Base-by-base conservation (phyloP, 2,113 vertebrate genomes). In the Seriola rivoliana region DNA sequence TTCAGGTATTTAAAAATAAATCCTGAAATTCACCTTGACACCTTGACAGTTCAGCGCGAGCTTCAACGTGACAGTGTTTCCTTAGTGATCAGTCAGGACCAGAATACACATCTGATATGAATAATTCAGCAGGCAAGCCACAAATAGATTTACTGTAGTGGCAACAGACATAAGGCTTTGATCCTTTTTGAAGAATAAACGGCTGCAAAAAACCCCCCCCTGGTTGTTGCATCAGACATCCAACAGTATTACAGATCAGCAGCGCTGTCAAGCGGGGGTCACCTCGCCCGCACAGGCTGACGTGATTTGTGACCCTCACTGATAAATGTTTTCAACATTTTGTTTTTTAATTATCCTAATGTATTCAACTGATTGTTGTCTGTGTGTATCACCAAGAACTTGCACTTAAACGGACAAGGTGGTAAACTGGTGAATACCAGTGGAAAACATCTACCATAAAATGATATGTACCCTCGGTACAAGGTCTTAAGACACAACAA, bases 141-240 rank as follows among this genome's bases (percentile, higher is more conserved):
- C 71, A 88, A 91, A 91, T 90, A 90, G 84, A 91, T 86, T 82
- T 81, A 84, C 64, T 70, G 75, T 88, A 77, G 80, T 70, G 80
- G 71, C 66, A 68, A 42, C 81, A 86, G 63, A 76, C 19, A 14
- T 34, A 1, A 29, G 13, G 55, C 87, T 89, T 91, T 91, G 87
- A 88, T 91, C 78, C n/a, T 50, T 77, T 80, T 23, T 77, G n/a
- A 77, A 71, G 79, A 85, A 87, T 38, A 78, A 91, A 60, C 12
- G 36, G n/a, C 65, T 55, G 58, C 25, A 23, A 65, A 25, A 67
- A 85, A 66, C 21, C 59, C n/a, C n/a, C n/a, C n/a, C n/a, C 57
- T 1, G 66, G 58, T 75, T 60, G 72, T 83, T 81, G 54, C 44
- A 81, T 73, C 83, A 88, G 71, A 77, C 75, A 68, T 40, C 66